Evolutionary conservation across 2,888 invertebrate species (phyloP), one percentile per base, ranked within the genome.

Genomic region (Melieria omissa): DNA sequence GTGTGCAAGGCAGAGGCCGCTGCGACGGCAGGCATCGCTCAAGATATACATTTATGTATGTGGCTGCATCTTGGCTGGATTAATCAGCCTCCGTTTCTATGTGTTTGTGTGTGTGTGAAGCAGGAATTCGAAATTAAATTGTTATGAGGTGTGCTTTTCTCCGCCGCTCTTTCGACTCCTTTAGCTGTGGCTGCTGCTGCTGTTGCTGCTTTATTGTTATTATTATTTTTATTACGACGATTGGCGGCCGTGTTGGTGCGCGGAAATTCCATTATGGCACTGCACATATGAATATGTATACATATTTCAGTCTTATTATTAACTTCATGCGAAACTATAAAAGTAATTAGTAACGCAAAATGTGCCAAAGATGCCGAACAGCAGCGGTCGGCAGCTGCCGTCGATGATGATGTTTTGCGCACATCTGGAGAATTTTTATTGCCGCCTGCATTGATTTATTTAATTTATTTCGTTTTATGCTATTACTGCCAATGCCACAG

Each of bases 281-380:
- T 29, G 29, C 29, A 29, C 29, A 29, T 29, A 29, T 29, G 29
- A 29, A 29, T 29, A 29, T 29, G 29, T 29, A 29, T 29, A 29
- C 29, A 29, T 29, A 29, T 29, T 29, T 29, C 29, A 29, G 29
- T 29, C 29, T 29, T 29, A 29, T 67, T 67, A 58, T 67, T 67
- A 67, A 67, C 61, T 67, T 60, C 67, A 67, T 67, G 67, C 61
- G 67, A 67, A 67, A 49, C 60, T 67, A 67, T 61, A 52, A 60
- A 67, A 67, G 60, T 67, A 67, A 67, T 67, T 67, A 67, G 67
- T 52, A 60, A 67, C 60, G 67, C 67, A 67, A 52, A 67, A 61
- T 60, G 44, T 67, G 67, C 58, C 29, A 29, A 29, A 29, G 29
- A 29, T 29, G 29, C 29, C 29, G 29, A 29, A 29, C 12, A 52